Conservation (phyloP, 2,113 vertebrate genomes). For the Scartelaos histophorus region DNA sequence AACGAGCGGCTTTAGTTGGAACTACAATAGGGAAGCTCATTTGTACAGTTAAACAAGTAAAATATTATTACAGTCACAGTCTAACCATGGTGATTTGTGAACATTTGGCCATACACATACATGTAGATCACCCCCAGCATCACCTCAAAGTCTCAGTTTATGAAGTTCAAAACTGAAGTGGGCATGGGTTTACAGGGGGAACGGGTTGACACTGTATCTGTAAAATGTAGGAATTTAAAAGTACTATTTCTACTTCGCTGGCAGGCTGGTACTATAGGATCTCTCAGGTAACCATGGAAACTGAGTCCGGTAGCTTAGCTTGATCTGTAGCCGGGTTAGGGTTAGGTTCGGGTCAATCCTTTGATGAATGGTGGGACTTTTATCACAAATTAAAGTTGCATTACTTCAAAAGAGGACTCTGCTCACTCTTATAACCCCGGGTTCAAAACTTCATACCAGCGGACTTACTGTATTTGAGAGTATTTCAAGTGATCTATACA, state of each 20-base stretch:
- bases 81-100: too few relatives aligned
- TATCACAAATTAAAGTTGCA: neutral
- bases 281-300: constrained; percentile 1
- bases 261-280: neutral
- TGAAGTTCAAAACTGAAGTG: too few relatives aligned
- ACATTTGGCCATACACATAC: too few relatives aligned
- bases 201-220: neutral
- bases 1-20: too few relatives aligned
- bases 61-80: too few relatives aligned
- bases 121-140: too few relatives aligned
- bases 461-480: neutral
- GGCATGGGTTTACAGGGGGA: neutral
- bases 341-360: neutral
- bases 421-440: neutral
- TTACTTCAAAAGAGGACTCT: neutral
- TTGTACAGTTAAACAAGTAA: too few relatives aligned
- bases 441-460: neutral
- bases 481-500: neutral
- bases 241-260: neutral
- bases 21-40: too few relatives aligned
- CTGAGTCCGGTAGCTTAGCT: neutral
- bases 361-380: neutral
- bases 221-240: neutral
- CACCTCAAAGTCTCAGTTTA: too few relatives aligned
- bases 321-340: neutral